phyloP scores from a whole-genome alignment of 1,140 invertebrate genomes.

The Polypedilum pembai region DNA sequence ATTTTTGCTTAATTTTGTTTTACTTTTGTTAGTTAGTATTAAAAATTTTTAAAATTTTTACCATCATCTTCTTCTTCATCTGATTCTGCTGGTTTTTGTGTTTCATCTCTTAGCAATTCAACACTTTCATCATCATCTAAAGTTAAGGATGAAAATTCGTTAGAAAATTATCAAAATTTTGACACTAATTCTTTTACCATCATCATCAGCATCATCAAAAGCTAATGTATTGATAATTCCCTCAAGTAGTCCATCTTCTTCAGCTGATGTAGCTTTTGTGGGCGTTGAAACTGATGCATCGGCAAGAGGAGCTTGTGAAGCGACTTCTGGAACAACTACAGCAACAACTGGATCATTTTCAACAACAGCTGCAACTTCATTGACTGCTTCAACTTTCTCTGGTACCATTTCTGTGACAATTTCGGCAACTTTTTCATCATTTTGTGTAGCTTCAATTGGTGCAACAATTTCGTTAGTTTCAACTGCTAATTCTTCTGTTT shows the following conservation, averaged over 20 bases:
- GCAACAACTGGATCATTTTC: neutral
- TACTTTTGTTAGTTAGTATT: neutral
- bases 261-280: neutral
- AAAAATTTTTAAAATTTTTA: neutral
- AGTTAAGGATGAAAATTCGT: neutral
- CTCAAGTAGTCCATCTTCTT: conserved; percentile 8
- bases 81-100: neutral
- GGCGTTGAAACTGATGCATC: neutral
- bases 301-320: neutral
- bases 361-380: neutral
- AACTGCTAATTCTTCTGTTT: neutral
- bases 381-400: neutral
- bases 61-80: neutral
- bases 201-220: conserved; percentile 1
- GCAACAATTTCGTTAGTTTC: neutral
- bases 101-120: neutral
- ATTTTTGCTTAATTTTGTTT: neutral
- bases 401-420: neutral
- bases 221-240: neutral
- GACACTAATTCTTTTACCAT: neutral
- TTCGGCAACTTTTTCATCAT: neutral
- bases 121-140: conserved; percentile 23
- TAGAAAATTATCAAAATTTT: neutral
- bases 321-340: neutral
- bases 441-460: neutral